Evolutionary conservation across 2,797 vertebrate genomes (phyloP).

Genomic region (Bovichtus variegatus): DNA sequence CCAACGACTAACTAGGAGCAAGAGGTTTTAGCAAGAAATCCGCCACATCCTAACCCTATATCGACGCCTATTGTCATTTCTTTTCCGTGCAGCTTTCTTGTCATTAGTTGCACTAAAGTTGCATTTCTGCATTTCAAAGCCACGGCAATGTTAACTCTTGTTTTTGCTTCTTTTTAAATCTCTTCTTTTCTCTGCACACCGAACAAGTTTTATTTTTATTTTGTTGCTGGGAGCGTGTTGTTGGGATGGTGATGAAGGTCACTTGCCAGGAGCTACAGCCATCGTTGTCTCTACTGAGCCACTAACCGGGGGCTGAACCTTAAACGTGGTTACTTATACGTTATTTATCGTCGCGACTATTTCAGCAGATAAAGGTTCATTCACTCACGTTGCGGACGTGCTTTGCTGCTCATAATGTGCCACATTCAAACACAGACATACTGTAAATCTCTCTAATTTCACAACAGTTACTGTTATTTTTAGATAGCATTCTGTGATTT

Average conservation of each 20-base stretch:
- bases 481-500: constrained; percentile 19
- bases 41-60: not conserved
- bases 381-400: not conserved
- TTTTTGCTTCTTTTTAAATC: not conserved
- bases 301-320: not conserved
- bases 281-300: not conserved
- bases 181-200: not conserved
- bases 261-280: not conserved
- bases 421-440: not conserved
- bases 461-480: constrained; percentile 43
- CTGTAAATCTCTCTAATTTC: constrained; percentile 7
- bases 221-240: not conserved
- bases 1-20: too few relatives aligned
- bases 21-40: too few relatives aligned
- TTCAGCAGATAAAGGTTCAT: not conserved
- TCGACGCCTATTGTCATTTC: not conserved
- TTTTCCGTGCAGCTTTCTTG: not conserved
- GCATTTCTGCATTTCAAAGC: not conserved
- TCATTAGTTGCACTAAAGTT: not conserved
- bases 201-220: too few relatives aligned
- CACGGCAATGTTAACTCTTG: not conserved
- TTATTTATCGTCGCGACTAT: not conserved
- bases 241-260: not conserved
- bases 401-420: not conserved
- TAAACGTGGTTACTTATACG: too few relatives aligned